Evolutionary conservation across 2,888 invertebrate genomes (phyloP).

Genomic region (Tachina lurida): DNA sequence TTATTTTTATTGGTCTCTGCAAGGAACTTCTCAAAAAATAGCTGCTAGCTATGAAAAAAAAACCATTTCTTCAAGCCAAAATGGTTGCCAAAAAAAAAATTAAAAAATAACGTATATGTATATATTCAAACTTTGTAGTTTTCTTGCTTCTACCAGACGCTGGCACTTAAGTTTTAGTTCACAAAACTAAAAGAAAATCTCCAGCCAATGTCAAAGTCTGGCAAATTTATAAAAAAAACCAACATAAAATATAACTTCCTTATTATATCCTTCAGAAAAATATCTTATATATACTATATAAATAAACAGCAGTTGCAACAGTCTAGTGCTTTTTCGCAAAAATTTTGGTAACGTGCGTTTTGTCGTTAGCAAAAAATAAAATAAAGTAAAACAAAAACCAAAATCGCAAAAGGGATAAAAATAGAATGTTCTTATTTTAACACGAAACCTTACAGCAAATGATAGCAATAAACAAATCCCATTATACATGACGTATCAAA

Average conservation of each 20-base stretch:
- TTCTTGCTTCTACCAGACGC: constrained; percentile 28
- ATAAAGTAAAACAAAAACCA: background rate
- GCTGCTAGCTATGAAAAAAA: constrained; percentile 58
- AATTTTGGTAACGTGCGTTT: constrained; percentile 63
- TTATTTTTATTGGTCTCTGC: background rate
- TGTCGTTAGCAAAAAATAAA: background rate
- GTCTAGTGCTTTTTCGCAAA: constrained; percentile 57
- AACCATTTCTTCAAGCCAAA: constrained; percentile 33
- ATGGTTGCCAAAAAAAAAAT: constrained; percentile 2
- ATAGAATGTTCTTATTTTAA: constrained; percentile 58
- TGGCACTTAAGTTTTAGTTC: constrained; percentile 48
- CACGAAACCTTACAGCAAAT: constrained; percentile 75
- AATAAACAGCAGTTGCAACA: constrained; percentile 61
- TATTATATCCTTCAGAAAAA: background rate
- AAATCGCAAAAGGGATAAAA: constrained; percentile 43
- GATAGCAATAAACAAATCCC: constrained; percentile 82
- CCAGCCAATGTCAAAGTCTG: constrained; percentile 62
- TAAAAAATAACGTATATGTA: constrained; percentile 21
- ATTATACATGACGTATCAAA: constrained; percentile 82
- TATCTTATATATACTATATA: background rate
- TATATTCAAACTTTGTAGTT: constrained; percentile 14
- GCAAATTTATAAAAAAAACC: background rate
- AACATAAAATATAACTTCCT: background rate
- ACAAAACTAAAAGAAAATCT: constrained; percentile 12
- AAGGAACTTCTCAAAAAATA: background rate